A percentile compares a stretch with the other conserved stretches of the same genome.
Evolutionary conservation across 1,140 invertebrate species (phyloP).

Genomic region (Drosophila sucinea): DNA sequence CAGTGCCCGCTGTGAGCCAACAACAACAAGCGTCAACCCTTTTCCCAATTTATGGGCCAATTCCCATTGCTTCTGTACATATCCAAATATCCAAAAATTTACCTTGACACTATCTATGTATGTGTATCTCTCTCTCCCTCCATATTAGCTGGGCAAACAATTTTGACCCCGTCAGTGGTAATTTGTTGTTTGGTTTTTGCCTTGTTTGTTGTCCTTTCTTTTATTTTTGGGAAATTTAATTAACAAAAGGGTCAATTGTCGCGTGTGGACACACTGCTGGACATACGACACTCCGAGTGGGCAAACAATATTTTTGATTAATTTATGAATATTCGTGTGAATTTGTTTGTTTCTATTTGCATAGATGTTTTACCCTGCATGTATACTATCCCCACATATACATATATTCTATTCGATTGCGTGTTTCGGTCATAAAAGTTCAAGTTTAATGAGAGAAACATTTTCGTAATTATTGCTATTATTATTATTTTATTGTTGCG

Average conservation of each 20-base stretch:
- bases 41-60: conserved; percentile 67
- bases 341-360: conserved; percentile 40
- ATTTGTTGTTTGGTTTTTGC: conserved; percentile 59
- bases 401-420: conserved; percentile 50
- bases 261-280: conserved; percentile 50
- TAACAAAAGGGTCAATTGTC: conserved; percentile 81
- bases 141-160: conserved; percentile 69
- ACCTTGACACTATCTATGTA: conserved; percentile 54
- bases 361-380: neutral
- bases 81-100: conserved; percentile 31
- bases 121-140: conserved; percentile 45
- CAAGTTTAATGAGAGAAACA: conserved; percentile 58
- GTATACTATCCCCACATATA: conserved; percentile 50
- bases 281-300: conserved; percentile 10
- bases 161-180: conserved; percentile 34
- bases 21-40: conserved; percentile 60
- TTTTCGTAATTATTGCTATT: conserved; percentile 57
- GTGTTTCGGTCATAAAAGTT: conserved; percentile 55
- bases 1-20: conserved; percentile 43
- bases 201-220: conserved; percentile 39
- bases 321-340: conserved; percentile 79
- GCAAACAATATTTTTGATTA: conserved; percentile 78
- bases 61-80: conserved; percentile 34
- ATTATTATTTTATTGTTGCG: conserved; percentile 58
- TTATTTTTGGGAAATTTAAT: conserved; percentile 71